Percentiles rank a stretch among this genome's conserved stretches.
Evolutionary conservation across 2,113 vertebrate genomes (phyloP).

Genomic region (Siniperca chuatsi): DNA sequence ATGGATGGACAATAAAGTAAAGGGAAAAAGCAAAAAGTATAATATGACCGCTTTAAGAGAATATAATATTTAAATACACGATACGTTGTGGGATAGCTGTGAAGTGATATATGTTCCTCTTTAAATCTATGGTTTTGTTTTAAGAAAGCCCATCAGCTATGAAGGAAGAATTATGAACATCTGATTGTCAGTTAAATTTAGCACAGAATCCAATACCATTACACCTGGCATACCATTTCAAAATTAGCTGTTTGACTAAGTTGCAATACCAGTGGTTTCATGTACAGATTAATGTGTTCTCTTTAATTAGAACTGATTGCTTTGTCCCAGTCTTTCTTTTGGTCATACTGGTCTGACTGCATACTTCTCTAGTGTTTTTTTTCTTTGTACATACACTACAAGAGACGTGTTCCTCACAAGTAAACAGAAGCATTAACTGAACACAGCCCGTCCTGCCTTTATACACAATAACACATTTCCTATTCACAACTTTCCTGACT

Average conservation of each 20-base stretch:
- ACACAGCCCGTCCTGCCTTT: constrained; percentile 25
- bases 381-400: constrained; percentile 12
- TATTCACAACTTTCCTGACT: background rate
- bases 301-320: background rate
- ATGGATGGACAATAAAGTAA: too few relatives aligned
- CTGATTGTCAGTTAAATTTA: background rate
- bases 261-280: background rate
- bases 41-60: background rate
- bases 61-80: background rate
- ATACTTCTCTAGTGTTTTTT: constrained; percentile 51
- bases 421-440: constrained; percentile 26
- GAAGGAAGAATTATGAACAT: background rate
- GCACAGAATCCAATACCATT: background rate
- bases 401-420: background rate
- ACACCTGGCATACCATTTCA: background rate
- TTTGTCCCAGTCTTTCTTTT: constrained; percentile 3
- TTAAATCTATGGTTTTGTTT: background rate
- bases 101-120: background rate
- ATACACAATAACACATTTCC: constrained; percentile 3
- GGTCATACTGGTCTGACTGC: constrained; percentile 72
- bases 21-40: too few relatives aligned
- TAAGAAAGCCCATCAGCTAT: background rate
- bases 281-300: background rate
- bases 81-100: background rate
- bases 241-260: background rate